A percentile compares a stretch with the other conserved stretches of the same genome.
phyloP scores from a whole-genome alignment of 2,888 invertebrate species.

The Cryptophagus acutangulus region DNA sequence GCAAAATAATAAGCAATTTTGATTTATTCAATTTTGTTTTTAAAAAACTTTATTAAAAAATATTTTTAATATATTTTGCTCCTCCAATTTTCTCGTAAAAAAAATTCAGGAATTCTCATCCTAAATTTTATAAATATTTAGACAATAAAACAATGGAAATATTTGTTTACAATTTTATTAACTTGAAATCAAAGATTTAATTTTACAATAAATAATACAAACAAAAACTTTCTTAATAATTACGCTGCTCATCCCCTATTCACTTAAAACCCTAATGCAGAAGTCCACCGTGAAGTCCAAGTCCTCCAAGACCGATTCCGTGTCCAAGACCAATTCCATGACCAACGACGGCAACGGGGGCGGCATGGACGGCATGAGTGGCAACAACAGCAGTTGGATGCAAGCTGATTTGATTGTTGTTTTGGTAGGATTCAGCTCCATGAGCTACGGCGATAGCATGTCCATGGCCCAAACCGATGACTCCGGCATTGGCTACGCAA shows the following conservation, averaged over 20 bases:
- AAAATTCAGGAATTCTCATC: no score
- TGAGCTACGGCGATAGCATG: constrained; percentile 22
- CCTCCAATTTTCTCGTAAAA: no score
- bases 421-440: constrained; percentile 31
- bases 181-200: no score
- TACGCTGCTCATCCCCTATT: not conserved
- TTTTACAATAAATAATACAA: no score
- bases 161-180: no score
- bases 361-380: constrained; percentile 15
- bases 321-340: constrained; percentile 13
- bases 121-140: no score
- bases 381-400: constrained; percentile 32
- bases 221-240: no score
- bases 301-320: constrained; percentile 11
- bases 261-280: not conserved
- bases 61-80: no score
- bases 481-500: constrained; percentile 4
- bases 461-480: constrained; percentile 8
- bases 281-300: constrained; percentile 3
- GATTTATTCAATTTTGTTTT: no score
- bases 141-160: no score
- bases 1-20: no score
- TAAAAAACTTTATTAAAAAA: no score
- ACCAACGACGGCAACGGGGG: constrained; percentile 14
- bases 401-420: constrained; percentile 29